Conservation (phyloP, 53 echinoderm and acorn worm genomes). For the Crossaster papposus region DNA sequence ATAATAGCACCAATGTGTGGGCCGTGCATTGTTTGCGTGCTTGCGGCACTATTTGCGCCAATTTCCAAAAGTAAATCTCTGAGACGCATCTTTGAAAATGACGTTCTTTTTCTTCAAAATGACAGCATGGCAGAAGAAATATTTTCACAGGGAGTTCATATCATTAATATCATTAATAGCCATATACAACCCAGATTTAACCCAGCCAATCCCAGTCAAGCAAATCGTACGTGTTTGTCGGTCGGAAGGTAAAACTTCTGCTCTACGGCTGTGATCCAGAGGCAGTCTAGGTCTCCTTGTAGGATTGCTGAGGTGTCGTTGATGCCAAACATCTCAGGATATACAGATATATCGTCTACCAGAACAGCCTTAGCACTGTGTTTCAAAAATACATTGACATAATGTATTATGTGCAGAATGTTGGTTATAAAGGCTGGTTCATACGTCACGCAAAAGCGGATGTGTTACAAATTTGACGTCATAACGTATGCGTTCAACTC, state of each 20-base stretch:
- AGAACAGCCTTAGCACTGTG: conserved; percentile 8
- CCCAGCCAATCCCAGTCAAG: background rate
- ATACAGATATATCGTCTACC: background rate
- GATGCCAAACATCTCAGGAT: background rate
- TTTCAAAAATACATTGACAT: background rate
- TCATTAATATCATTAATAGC: no score
- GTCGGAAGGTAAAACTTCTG: conserved; percentile 7
- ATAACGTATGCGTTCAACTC: background rate
- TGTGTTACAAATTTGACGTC: no score
- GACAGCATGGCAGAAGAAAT: no score
- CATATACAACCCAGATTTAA: background rate
- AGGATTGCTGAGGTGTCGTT: background rate
- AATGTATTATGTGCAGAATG: background rate
- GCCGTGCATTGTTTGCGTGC: no score
- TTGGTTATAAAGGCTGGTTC: background rate
- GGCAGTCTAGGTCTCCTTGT: conserved; percentile 7
- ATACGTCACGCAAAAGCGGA: no score
- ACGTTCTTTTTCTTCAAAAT: no score
- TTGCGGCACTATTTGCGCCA: no score
- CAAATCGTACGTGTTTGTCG: conserved; percentile 12
- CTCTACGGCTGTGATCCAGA: conserved; percentile 14
- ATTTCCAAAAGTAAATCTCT: no score
- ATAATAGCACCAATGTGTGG: no score
- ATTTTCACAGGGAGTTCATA: no score
- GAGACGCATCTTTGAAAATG: no score